Percentiles rank a stretch among this genome's conserved stretches.
Conservation (phyloP, 2,113 vertebrate genomes). For the Pipa parva region DNA sequence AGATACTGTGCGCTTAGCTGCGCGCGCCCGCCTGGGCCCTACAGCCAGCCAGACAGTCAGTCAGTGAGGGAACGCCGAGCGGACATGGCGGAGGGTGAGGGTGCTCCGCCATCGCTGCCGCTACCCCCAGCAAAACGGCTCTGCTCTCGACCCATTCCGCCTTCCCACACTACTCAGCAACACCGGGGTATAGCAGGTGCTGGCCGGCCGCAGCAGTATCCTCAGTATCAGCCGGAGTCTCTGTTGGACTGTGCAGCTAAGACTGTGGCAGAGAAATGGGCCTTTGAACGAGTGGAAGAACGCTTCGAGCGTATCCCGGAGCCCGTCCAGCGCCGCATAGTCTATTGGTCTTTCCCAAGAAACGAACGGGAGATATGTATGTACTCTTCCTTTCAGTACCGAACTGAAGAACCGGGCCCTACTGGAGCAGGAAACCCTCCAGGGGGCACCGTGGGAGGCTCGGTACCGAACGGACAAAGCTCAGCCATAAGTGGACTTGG, state of each 20-base stretch:
- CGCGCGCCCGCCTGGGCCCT: conserved; percentile 42
- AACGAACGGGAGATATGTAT: conserved; percentile 95
- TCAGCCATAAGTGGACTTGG: conserved; percentile 36
- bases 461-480: conserved; percentile 24
- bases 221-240: conserved; percentile 80
- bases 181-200: conserved; percentile 46
- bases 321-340: conserved; percentile 92
- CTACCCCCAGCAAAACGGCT: conserved; percentile 82
- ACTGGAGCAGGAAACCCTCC: conserved; percentile 52
- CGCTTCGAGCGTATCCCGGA: conserved; percentile 94
- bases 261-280: conserved; percentile 92
- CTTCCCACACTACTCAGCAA: conserved; percentile 46
- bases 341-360: conserved; percentile 93
- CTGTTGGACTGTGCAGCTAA: conserved; percentile 91
- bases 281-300: conserved; percentile 92
- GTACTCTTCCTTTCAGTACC: conserved; percentile 93
- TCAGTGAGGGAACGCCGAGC: conserved; percentile 58
- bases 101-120: conserved; percentile 64
- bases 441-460: conserved; percentile 45
- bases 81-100: conserved; percentile 92
- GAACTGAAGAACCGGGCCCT: conserved; percentile 66
- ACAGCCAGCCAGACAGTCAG: conserved; percentile 48
- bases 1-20: conserved; percentile 31
- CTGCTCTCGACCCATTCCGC: conserved; percentile 69
- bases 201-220: conserved; percentile 61